Percentiles rank a stretch among this genome's conserved stretches.
phyloP scores from a whole-genome alignment of 2,888 invertebrate genomes.

The Leptopilina syphax region DNA sequence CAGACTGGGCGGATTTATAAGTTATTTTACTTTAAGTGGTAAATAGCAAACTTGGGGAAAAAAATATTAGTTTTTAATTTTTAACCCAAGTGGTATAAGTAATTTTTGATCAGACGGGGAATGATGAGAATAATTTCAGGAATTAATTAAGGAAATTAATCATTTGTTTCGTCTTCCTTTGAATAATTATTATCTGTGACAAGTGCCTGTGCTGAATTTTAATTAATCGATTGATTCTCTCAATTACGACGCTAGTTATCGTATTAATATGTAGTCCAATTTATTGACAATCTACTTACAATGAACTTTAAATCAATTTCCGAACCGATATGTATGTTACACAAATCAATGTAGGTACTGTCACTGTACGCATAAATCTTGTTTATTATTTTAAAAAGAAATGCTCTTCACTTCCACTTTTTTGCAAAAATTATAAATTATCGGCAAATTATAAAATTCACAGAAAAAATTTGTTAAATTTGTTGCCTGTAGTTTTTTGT shows the following conservation, averaged over 20 bases:
- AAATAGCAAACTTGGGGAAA: too few species aligned
- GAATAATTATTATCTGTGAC: conserved; percentile 8
- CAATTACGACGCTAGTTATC: conserved; percentile 1
- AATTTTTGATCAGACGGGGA: too few species aligned
- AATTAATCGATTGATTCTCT: conserved; percentile 25
- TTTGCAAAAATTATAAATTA: too few species aligned
- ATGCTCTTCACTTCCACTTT: too few species aligned
- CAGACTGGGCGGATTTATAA: too few species aligned
- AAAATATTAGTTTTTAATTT: too few species aligned
- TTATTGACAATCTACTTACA: conserved; percentile 5
- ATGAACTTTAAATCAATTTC: conserved; percentile 8
- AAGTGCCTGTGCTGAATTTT: conserved; percentile 5
- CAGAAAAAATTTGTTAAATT: too few species aligned
- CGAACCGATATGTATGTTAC: not conserved
- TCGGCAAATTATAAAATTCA: too few species aligned
- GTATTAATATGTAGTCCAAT: conserved; percentile 33
- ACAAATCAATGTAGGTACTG: not conserved
- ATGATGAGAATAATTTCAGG: not conserved
- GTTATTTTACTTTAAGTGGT: too few species aligned
- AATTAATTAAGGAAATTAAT: conserved; percentile 12
- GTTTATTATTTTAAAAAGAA: too few species aligned
- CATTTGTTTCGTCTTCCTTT: conserved; percentile 8
- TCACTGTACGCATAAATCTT: not conserved
- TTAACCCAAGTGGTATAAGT: too few species aligned
- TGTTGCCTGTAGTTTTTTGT: too few species aligned